phyloP scores from a whole-genome alignment of 2,888 invertebrate genomes.

The Gibbula magus region DNA sequence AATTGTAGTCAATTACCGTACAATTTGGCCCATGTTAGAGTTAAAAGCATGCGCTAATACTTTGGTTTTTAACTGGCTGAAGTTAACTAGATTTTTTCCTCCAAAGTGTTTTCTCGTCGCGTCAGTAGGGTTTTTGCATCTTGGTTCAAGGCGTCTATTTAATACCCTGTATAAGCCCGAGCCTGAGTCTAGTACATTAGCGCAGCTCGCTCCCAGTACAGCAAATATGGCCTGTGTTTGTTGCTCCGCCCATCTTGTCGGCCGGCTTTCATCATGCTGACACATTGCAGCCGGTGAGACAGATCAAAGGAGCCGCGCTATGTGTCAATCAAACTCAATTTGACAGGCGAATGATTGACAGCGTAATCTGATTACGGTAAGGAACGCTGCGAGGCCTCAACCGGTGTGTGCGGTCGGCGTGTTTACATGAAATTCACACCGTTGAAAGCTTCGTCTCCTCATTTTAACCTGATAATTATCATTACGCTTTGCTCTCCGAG shows the following conservation, averaged over 20 bases:
- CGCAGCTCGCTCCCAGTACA: neutral
- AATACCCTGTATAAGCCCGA: neutral
- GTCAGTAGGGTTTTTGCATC: neutral
- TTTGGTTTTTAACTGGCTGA: neutral
- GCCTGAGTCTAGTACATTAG: constrained; percentile 1
- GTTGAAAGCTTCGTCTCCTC: constrained; percentile 1
- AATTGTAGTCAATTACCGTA: neutral
- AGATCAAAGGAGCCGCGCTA: constrained; percentile 57
- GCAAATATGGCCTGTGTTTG: constrained; percentile 11
- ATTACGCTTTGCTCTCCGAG: neutral
- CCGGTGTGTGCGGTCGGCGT: constrained; percentile 15
- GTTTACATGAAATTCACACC: constrained; percentile 16
- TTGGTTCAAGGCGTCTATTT: constrained; percentile 4
- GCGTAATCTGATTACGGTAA: constrained; percentile 8
- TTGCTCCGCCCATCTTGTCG: constrained; percentile 19
- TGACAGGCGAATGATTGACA: constrained; percentile 38
- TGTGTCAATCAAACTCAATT: constrained; percentile 53
- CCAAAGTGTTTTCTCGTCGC: neutral
- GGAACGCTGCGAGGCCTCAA: constrained; percentile 11
- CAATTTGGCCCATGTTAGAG: neutral
- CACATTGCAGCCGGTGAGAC: constrained; percentile 19
- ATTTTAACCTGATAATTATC: constrained; percentile 7
- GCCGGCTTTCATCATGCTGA: constrained; percentile 4
- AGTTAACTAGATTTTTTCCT: constrained; percentile 4
- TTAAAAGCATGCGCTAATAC: constrained; percentile 5